These are phyloP conservation scores for Sceloporus undulatus DNA, from an alignment of 2,113 vertebrate species.

Conservation along the genomic window DNA sequence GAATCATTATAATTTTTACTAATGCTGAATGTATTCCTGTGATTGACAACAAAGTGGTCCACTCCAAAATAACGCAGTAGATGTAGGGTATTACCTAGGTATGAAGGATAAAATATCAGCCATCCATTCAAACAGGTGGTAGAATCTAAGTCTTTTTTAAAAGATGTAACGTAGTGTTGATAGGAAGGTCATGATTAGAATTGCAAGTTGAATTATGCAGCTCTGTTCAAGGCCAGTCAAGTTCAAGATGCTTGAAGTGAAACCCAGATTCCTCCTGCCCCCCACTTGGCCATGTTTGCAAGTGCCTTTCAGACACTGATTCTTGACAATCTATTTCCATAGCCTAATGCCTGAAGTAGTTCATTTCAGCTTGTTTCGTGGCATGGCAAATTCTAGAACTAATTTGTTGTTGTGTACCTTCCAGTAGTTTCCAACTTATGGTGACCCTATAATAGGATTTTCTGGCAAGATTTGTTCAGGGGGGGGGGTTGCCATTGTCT, in stretches of 20 bases:
- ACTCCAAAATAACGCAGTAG: no score
- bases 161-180: neutral
- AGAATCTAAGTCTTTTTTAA: neutral
- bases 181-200: neutral
- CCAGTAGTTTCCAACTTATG: no score
- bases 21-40: neutral
- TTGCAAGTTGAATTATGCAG: neutral
- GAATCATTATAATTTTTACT: neutral
- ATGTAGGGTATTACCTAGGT: neutral
- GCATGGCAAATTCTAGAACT: no score
- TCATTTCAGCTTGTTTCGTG: neutral
- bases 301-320: neutral
- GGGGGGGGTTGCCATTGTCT: no score
- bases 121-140: neutral
- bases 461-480: no score
- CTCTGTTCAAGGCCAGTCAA: no score
- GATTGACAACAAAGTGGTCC: neutral
- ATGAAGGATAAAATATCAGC: neutral
- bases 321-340: neutral
- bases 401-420: no score
- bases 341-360: neutral
- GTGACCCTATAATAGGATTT: no score
- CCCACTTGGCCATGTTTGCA: neutral
- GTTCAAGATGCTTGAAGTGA: no score
- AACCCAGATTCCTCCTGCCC: no score